A percentile compares a stretch with the other conserved stretches of the same genome.
Evolutionary conservation across 1,140 invertebrate species (phyloP).

Genomic region (Ceratosolen solmsi): DNA sequence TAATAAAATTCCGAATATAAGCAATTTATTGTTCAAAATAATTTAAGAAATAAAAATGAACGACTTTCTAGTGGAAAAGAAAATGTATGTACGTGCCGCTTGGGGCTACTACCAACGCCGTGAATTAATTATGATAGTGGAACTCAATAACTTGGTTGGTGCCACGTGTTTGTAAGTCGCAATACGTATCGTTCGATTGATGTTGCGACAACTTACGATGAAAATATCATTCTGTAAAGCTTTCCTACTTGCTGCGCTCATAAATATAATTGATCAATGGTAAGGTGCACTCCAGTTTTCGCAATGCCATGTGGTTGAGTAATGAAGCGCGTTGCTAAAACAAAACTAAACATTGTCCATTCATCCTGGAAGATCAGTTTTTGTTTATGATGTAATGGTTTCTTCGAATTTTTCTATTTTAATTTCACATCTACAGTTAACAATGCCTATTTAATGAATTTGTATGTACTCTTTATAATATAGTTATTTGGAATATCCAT

Average conservation of each 20-base stretch:
- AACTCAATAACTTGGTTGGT: neutral
- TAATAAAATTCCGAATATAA: no score
- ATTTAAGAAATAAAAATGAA: neutral
- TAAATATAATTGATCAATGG: slow-evolving; percentile 9
- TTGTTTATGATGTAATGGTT: no score
- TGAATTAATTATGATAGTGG: slow-evolving; percentile 23
- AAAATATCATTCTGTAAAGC: neutral
- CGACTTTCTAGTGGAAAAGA: neutral
- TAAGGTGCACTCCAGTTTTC: slow-evolving; percentile 16
- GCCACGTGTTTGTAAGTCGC: neutral
- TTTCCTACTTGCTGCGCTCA: neutral
- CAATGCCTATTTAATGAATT: no score
- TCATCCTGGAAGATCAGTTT: neutral
- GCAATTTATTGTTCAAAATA: no score
- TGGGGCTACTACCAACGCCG: neutral
- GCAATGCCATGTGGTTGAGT: neutral
- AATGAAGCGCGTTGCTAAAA: neutral
- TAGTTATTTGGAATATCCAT: no score
- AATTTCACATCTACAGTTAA: no score
- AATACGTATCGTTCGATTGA: slow-evolving; percentile 39
- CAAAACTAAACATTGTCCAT: neutral
- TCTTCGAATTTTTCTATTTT: neutral
- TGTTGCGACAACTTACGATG: neutral
- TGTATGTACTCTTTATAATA: no score
- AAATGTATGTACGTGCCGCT: neutral